A percentile compares a stretch with the other conserved stretches of the same genome.
Conservation (phyloP, 2,888 invertebrate genomes). For the Andrena minutula region DNA sequence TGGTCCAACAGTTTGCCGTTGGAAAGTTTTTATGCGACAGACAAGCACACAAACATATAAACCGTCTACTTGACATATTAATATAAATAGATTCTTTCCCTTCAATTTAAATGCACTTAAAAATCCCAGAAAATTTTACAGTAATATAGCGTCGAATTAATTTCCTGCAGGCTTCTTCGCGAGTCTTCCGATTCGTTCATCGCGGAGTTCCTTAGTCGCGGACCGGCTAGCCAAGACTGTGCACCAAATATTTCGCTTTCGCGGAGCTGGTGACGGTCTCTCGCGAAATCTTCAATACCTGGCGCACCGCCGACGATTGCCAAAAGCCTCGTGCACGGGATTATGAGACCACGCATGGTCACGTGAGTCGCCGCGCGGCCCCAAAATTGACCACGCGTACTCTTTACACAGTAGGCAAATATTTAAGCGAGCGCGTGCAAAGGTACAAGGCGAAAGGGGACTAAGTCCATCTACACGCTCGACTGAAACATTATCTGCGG, state of each 20-base stretch:
- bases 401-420: constrained; percentile 2
- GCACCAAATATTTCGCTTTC: constrained; percentile 15
- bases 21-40: too few relatives aligned
- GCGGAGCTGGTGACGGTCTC: constrained; percentile 18
- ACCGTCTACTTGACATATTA: too few relatives aligned
- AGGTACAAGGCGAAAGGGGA: not conserved
- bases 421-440: not conserved
- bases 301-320: constrained; percentile 35
- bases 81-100: not conserved
- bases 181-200: not conserved
- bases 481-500: constrained; percentile 19
- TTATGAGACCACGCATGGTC: constrained; percentile 17
- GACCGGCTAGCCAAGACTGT: not conserved
- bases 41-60: too few relatives aligned
- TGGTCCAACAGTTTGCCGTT: too few relatives aligned
- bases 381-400: not conserved
- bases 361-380: constrained; percentile 33
- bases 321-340: constrained; percentile 56
- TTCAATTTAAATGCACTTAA: not conserved
- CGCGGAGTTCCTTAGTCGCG: not conserved
- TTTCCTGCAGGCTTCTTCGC: not conserved
- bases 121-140: not conserved
- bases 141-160: not conserved
- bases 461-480: not conserved
- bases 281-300: constrained; percentile 37